Conservation (phyloP, 2,888 invertebrate species). For the Phyllotreta striolata region DNA sequence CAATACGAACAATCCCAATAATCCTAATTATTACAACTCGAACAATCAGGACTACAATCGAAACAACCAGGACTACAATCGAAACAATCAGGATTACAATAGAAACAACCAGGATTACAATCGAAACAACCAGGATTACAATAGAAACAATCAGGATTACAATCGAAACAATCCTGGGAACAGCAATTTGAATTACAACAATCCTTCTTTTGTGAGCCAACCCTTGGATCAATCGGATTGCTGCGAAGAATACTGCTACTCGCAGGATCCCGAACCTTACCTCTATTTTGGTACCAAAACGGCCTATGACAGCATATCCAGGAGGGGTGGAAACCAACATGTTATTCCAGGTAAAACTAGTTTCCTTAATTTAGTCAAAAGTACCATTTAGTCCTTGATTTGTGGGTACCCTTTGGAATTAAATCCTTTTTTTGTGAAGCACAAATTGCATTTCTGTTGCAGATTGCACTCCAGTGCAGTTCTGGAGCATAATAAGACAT, state of each 20-base stretch:
- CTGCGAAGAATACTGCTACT: slow-evolving; percentile 69
- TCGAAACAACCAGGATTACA: slow-evolving; percentile 27
- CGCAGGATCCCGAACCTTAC: slow-evolving; percentile 70
- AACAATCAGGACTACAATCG: slow-evolving; percentile 30
- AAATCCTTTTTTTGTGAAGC: background rate
- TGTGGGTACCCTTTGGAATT: too few relatives aligned
- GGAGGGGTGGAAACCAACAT: slow-evolving; percentile 67
- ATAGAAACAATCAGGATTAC: slow-evolving; percentile 36
- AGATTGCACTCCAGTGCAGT: slow-evolving; percentile 77
- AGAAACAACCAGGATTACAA: slow-evolving; percentile 18
- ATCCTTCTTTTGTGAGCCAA: slow-evolving; percentile 2
- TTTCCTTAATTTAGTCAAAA: background rate
- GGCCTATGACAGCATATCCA: slow-evolving; percentile 68
- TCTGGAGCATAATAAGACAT: slow-evolving; percentile 77
- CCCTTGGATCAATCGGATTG: slow-evolving; percentile 53
- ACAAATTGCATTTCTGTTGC: slow-evolving; percentile 43
- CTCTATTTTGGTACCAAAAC: slow-evolving; percentile 77
- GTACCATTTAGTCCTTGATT: background rate
- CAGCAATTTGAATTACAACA: slow-evolving; percentile 17
- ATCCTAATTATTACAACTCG: slow-evolving; percentile 34
- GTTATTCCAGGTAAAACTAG: slow-evolving; percentile 68
- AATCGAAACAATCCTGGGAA: slow-evolving; percentile 26
- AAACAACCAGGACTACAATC: slow-evolving; percentile 15
- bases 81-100: slow-evolving; percentile 25
- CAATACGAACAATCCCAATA: slow-evolving; percentile 34